Conservation (phyloP, 2,113 vertebrate species). For the Jacana jacana region DNA sequence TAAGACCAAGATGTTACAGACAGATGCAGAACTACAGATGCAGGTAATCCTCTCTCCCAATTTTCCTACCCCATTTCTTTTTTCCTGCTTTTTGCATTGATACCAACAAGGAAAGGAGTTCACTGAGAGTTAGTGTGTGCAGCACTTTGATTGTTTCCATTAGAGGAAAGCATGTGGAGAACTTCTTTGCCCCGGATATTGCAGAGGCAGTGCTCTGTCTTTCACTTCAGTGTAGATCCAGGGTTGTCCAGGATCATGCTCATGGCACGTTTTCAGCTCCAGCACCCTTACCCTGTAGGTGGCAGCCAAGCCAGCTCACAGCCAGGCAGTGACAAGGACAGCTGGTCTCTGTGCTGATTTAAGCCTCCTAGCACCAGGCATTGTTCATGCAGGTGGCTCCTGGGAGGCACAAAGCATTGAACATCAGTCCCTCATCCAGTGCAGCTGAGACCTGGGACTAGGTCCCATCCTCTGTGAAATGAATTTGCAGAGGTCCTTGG, state of each 20-base stretch:
- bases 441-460: neutral
- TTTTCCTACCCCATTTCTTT: neutral
- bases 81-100: neutral
- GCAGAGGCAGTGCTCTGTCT: neutral
- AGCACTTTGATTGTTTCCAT: neutral
- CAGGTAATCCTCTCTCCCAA: slow-evolving; percentile 76
- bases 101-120: neutral
- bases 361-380: neutral
- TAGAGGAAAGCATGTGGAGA: neutral
- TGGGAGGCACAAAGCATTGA: neutral
- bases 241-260: neutral
- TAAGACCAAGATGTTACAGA: slow-evolving; percentile 98
- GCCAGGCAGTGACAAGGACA: neutral
- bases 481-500: neutral
- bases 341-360: neutral
- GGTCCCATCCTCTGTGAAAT: neutral
- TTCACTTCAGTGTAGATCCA: accelerated
- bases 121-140: neutral
- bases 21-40: slow-evolving; percentile 97
- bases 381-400: neutral
- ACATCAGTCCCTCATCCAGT: neutral
- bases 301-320: neutral
- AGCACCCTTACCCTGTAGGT: neutral
- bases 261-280: neutral
- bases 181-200: neutral